Conservation (phyloP, 2,888 invertebrate species). For the Ophraella communa region DNA sequence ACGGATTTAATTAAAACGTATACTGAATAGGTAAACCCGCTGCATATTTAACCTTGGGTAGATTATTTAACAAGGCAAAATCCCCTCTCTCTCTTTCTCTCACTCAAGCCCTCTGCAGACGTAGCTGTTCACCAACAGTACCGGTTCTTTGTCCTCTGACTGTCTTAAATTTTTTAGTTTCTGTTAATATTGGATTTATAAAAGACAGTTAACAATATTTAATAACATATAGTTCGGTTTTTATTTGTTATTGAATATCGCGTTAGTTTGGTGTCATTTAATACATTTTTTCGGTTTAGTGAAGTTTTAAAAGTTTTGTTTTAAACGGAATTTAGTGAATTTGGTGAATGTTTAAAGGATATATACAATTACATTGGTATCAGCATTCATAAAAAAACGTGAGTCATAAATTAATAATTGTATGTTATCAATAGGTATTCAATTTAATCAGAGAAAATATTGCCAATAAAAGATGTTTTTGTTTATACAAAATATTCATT, state of each 20-base stretch:
- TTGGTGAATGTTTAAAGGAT: background rate
- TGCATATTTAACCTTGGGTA: slow-evolving; percentile 24
- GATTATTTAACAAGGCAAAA: slow-evolving; percentile 32
- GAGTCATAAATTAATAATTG: background rate
- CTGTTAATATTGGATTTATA: background rate
- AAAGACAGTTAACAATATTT: background rate
- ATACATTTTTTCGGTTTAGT: background rate
- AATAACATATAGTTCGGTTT: background rate
- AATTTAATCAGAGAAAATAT: too few species aligned
- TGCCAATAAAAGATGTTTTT: too few species aligned
- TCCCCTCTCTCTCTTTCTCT: slow-evolving; percentile 19
- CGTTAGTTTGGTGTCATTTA: too few species aligned
- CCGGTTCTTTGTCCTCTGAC: slow-evolving; percentile 34
- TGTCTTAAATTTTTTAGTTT: slow-evolving; percentile 24
- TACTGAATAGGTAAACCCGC: slow-evolving; percentile 5
- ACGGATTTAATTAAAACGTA: slow-evolving; percentile 1
- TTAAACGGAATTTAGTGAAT: background rate
- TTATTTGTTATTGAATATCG: background rate
- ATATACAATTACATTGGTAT: background rate
- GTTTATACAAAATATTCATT: too few species aligned
- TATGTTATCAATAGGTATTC: too few species aligned
- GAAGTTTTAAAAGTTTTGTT: background rate
- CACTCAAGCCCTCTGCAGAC: slow-evolving; percentile 9
- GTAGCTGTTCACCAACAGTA: slow-evolving; percentile 5
- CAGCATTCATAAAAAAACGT: background rate